Conservation (phyloP, 2,888 invertebrate genomes). For the Athalia rosae region DNA sequence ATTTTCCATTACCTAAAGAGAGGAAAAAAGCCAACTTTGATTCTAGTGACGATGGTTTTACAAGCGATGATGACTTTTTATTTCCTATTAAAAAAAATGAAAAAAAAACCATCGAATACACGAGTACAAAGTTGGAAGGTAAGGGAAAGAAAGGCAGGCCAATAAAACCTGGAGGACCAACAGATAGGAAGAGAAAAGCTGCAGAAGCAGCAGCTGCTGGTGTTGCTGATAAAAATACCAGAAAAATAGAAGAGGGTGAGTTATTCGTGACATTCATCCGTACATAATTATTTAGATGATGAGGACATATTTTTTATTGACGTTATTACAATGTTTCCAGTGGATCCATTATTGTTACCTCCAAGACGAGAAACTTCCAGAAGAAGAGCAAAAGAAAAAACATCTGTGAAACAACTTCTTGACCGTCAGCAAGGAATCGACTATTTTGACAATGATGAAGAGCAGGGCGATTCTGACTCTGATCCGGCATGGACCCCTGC, state of each 20-base stretch:
- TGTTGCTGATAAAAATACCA: constrained; percentile 72
- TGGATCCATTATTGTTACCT: constrained; percentile 67
- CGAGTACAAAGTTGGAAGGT: constrained; percentile 58
- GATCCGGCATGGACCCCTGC: constrained; percentile 87
- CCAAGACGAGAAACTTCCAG: constrained; percentile 79
- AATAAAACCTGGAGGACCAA: constrained; percentile 73
- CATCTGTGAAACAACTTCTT: constrained; percentile 76
- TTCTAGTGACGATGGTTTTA: constrained; percentile 80
- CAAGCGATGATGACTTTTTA: constrained; percentile 76
- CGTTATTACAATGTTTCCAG: constrained; percentile 49
- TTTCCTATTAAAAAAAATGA: constrained; percentile 65
- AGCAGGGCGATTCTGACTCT: constrained; percentile 81
- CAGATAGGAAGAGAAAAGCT: constrained; percentile 72
- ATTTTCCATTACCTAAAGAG: constrained; percentile 84
- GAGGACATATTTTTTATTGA: not conserved
- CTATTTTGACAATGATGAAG: constrained; percentile 75
- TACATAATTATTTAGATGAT: not conserved
- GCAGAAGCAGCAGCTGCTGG: constrained; percentile 65
- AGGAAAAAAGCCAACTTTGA: constrained; percentile 81
- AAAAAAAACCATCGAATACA: constrained; percentile 54
- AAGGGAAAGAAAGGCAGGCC: constrained; percentile 72
- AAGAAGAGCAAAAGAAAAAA: constrained; percentile 82
- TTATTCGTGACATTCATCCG: not conserved
- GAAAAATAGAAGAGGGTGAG: constrained; percentile 75
- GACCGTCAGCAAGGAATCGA: constrained; percentile 68